Base-by-base conservation (phyloP, 2,888 invertebrate species). In the Limnephilus marmoratus region DNA sequence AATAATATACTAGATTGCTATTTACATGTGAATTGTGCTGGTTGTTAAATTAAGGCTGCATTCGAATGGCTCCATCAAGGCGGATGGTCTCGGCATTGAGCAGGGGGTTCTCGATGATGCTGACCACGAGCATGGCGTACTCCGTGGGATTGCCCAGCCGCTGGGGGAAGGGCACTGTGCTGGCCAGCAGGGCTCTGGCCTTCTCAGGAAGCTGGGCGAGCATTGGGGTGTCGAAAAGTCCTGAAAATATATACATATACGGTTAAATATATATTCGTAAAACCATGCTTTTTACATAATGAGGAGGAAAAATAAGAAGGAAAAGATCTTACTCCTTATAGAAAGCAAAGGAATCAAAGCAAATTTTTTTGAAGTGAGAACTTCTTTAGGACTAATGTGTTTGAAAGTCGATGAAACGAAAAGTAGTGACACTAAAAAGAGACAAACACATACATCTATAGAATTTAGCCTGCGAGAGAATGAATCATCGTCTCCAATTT, bases 61-160 rank as follows among this genome's bases (percentile, higher is more conserved):
- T 96, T 94, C 97, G 95, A 11, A 97, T 94, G 31, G 96, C 96
- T 83, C 96, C 97, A 93, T 97, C 97, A 15, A 97, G 94, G 90
- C 97, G 95, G 94, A 97, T 97, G 2, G 96, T 96, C 94, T 97
- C 97, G 0, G 97, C 97, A 91, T 97, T 97, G 34, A 97, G 94
- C 95, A 97, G 95, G 0, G 96, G 95, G 94, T 97, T 97, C 94
- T 96, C 96, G 83, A 97, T 96, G 90, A 97, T 96, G 85, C 95
- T 95, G 93, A 97, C 96, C 0, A 96, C 97, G 1, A 97, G 94
- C 1, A 95, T 94, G 0, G 96, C 97, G 88, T 95, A 97, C 94
- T 97, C 97, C 0, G 96, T 95, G 0, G 97, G 96, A 0, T 95
- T 94, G 0, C 97, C 97, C 3, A 97, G 95, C 83, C 97, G 95